Percentiles rank a stretch among this genome's conserved stretches.
Conservation (phyloP, 2,113 vertebrate genomes). For the Trachemys scripta region DNA sequence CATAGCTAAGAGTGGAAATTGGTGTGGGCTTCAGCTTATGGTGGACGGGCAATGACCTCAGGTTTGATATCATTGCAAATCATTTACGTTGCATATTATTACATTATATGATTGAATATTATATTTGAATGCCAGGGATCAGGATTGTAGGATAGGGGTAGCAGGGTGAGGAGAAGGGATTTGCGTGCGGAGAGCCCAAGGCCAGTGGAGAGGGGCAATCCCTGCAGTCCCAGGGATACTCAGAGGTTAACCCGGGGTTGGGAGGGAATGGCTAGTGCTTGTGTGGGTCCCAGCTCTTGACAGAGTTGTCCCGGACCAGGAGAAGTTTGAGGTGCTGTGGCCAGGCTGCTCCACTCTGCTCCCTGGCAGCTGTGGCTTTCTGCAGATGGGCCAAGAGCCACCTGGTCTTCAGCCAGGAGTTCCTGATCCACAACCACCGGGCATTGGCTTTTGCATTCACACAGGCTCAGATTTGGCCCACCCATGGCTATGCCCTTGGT, state of each 20-base stretch:
- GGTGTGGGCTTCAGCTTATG: not conserved
- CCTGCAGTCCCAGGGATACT: no score
- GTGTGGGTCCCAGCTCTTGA: not conserved
- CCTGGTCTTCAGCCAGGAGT: not conserved
- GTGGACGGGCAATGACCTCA: not conserved
- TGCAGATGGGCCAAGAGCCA: not conserved
- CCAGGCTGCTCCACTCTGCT: not conserved
- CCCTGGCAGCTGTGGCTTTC: not conserved
- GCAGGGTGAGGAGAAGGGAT: no score
- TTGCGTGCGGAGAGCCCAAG: no score
- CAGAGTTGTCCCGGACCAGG: not conserved
- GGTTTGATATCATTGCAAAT: not conserved
- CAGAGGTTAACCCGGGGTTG: no score
- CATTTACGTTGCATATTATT: not conserved
- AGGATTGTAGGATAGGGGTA: not conserved
- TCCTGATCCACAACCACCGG: not conserved
- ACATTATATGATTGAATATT: not conserved
- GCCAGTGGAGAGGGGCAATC: no score
- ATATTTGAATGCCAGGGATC: not conserved
- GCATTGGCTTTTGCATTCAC: not conserved
- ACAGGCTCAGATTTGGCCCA: not conserved
- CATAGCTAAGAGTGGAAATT: not conserved
- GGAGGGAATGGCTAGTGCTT: not conserved
- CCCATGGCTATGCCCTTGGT: not conserved
- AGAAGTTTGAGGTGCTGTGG: not conserved